Evolutionary conservation across 2,888 invertebrate genomes (phyloP).

Genomic region (Heliconius ismenius): DNA sequence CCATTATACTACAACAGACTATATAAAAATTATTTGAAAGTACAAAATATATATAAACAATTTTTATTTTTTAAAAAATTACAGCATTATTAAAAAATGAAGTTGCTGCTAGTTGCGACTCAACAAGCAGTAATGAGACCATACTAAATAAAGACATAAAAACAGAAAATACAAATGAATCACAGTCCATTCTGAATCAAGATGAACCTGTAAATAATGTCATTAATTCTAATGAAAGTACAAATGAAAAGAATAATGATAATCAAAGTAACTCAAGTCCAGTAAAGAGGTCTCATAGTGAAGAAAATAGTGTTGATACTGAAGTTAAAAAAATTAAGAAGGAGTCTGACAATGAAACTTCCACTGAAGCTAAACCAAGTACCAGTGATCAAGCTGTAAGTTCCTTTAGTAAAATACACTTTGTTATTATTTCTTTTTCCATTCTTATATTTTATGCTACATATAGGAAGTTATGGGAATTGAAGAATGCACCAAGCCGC

Average conservation of each 20-base stretch:
- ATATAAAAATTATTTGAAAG: too few species aligned
- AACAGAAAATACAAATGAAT: not conserved
- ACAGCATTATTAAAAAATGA: constrained; percentile 7
- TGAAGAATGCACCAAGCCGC: too few species aligned
- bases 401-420: not conserved
- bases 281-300: constrained; percentile 54
- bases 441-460: too few species aligned
- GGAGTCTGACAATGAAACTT: constrained; percentile 6
- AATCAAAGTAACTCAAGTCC: constrained; percentile 33
- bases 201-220: not conserved
- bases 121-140: constrained; percentile 10
- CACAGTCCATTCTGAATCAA: constrained; percentile 29
- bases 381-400: constrained; percentile 36
- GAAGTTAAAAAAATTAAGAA: constrained; percentile 57
- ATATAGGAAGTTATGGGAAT: too few species aligned
- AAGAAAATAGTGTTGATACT: constrained; percentile 40
- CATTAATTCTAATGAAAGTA: constrained; percentile 16
- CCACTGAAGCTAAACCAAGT: constrained; percentile 20
- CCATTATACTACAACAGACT: too few species aligned
- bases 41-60: not conserved
- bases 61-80: not conserved
- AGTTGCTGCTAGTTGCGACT: not conserved
- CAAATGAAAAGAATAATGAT: constrained; percentile 1
- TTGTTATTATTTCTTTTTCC: not conserved
- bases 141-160: constrained; percentile 9